Evolutionary conservation across 2,113 vertebrate genomes (phyloP), one percentile per base, ranked within the genome.

Genomic region (Cryptoleucopteryx plumbea): DNA sequence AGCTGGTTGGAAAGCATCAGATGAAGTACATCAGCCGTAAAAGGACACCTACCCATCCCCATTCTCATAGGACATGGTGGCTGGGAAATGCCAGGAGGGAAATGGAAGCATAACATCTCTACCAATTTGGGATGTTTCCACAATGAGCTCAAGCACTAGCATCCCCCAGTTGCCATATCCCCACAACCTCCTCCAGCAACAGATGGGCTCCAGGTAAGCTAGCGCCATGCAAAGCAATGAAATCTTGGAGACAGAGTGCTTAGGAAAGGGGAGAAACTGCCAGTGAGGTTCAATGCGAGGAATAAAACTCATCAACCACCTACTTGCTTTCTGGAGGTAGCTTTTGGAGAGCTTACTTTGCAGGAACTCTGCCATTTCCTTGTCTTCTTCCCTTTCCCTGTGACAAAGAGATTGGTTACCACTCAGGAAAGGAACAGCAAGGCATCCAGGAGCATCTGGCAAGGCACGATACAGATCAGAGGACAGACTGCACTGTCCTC

Each of bases 341-440:
- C 95, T 98, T 97, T 97, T 98, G 59, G 98, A 98, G 43, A 99
- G 97, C 95, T 99, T 99, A 71, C 97, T 98, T 92, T 98, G 98
- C 95, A 99, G 96, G 96, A 99, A 99, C 79, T 99, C 99, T 22
- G 98, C 98, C 99, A 99, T 99, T 93, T 99, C 99, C 95, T 98
- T 99, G 95, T 99, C 99, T 89, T 99, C 99, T 94, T 99, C 99
- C 81, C 97, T 98, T 92, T 99, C 99, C 96, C 99, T 99, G 96
- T 78, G 48, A 67, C 32, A 86, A 70, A 95, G 50, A 91, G 20
- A 74, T 18, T 7, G 8, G 40, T 85, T 34, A 52, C 2, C 18
- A 20, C 38, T 40, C 6, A 16, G 66, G 34, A 53, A 61, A 43
- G 36, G 26, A 79, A n/a, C 48, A 79, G 43, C 10, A 13, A 29